A percentile compares a stretch with the other conserved stretches of the same genome.
Evolutionary conservation across 2,888 invertebrate genomes (phyloP).

Genomic region (Polietes domitor): DNA sequence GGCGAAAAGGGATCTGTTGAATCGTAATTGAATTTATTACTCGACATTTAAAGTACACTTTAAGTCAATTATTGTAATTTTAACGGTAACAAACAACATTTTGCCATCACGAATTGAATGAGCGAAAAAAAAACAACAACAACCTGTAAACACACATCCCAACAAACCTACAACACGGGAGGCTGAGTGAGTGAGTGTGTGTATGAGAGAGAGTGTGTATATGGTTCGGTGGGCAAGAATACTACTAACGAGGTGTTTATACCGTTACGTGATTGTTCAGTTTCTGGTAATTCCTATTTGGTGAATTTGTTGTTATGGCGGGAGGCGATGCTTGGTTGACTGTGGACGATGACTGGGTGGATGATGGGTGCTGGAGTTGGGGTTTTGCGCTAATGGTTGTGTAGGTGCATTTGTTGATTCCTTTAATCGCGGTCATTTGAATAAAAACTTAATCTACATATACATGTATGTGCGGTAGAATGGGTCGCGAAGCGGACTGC

Average conservation of each 20-base stretch:
- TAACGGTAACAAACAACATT: slow-evolving; percentile 37
- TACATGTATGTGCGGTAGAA: too few relatives aligned
- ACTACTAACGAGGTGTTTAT: slow-evolving; percentile 54
- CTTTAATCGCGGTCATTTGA: too few relatives aligned
- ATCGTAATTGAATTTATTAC: slow-evolving; percentile 79
- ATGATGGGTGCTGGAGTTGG: not conserved
- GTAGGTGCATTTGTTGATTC: too few relatives aligned
- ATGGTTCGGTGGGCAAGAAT: not conserved
- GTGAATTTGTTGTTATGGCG: not conserved
- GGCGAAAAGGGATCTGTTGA: slow-evolving; percentile 68
- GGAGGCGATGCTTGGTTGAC: not conserved
- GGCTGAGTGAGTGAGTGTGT: not conserved
- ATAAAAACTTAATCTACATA: too few relatives aligned
- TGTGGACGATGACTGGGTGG: not conserved
- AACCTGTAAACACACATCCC: not conserved
- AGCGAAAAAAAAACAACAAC: not conserved
- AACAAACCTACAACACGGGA: not conserved
- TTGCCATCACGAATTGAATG: not conserved
- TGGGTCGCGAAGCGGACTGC: too few relatives aligned
- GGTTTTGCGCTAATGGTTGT: not conserved
- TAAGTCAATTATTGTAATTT: slow-evolving; percentile 75
- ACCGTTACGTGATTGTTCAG: slow-evolving; percentile 40
- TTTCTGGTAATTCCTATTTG: not conserved
- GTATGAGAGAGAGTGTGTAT: too few relatives aligned
- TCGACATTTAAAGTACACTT: slow-evolving; percentile 78